phyloP scores from a whole-genome alignment of 2,888 invertebrate species.

The Oscheius sp. region DNA sequence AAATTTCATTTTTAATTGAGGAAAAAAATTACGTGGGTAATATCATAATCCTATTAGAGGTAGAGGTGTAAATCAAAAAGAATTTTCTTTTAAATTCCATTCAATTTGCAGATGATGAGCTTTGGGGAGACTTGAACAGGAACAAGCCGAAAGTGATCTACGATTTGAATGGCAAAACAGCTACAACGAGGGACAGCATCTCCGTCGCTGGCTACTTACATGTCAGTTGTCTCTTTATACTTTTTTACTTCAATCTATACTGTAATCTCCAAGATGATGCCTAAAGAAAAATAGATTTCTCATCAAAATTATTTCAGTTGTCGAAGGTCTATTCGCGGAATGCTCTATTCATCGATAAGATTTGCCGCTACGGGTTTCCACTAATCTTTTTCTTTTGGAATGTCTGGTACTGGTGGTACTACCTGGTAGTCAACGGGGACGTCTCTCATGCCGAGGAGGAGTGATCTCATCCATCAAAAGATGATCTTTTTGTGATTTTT shows the following conservation, averaged over 20 bases:
- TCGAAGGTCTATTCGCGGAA: conserved; percentile 49
- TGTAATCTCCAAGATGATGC: background rate
- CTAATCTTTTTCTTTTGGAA: conserved; percentile 55
- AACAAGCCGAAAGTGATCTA: conserved; percentile 21
- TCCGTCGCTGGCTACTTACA: conserved; percentile 9
- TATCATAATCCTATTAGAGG: background rate
- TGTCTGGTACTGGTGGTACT: conserved; percentile 59
- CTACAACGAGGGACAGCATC: conserved; percentile 6
- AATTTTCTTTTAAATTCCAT: background rate
- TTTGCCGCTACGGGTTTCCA: conserved; percentile 58
- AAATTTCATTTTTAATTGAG: background rate
- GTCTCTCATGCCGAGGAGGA: no score
- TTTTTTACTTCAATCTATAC: background rate
- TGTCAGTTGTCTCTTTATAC: background rate
- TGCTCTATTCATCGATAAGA: conserved; percentile 60
- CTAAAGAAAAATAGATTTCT: background rate
- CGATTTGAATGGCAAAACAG: conserved; percentile 10
- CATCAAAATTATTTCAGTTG: background rate
- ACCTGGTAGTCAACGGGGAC: conserved; percentile 42
- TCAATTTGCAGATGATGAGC: conserved; percentile 12
- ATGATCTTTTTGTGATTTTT: background rate
- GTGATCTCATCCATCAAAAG: no score
- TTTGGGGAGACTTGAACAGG: conserved; percentile 9
- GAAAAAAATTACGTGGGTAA: background rate
- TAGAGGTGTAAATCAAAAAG: no score